Conservation (phyloP, 2,797 vertebrate species). For the Kryptopterus vitreolus region DNA sequence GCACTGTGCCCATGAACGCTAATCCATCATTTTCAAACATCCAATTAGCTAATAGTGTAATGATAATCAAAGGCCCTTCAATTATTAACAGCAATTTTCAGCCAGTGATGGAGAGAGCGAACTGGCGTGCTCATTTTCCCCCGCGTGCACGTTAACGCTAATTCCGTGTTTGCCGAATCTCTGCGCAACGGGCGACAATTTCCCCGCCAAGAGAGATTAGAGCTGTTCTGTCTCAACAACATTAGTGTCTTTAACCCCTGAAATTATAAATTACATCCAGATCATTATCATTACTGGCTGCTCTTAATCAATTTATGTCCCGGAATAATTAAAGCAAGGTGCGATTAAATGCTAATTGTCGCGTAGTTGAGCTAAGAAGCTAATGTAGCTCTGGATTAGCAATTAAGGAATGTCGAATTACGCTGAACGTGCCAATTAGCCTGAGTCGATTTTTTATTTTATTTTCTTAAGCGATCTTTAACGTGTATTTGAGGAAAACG, state of each 20-base stretch:
- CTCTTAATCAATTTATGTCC: conserved; percentile 17
- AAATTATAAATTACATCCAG: conserved; percentile 3
- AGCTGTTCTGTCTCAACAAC: background rate
- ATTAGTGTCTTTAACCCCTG: conserved; percentile 8
- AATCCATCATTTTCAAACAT: conserved; percentile 61
- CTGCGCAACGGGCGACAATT: background rate
- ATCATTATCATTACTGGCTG: conserved; percentile 14
- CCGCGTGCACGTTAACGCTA: conserved; percentile 41
- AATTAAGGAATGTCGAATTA: background rate
- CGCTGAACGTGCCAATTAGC: background rate
- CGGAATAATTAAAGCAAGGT: conserved; percentile 8
- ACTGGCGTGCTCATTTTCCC: conserved; percentile 27
- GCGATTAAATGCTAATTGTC: conserved; percentile 3
- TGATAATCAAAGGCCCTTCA: conserved; percentile 56
- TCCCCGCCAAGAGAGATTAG: conserved; percentile 12
- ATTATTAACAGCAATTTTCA: conserved; percentile 60
- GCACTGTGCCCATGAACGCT: conserved; percentile 51
- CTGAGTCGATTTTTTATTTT: background rate
- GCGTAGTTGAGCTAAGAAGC: background rate
- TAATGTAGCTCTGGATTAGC: background rate
- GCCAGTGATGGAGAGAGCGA: conserved; percentile 13
- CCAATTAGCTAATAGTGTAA: conserved; percentile 59
- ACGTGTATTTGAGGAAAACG: background rate
- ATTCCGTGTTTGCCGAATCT: conserved; percentile 32
- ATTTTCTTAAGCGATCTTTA: background rate